Conservation (phyloP, 2,797 vertebrate species). For the Tadarida brasiliensis region DNA sequence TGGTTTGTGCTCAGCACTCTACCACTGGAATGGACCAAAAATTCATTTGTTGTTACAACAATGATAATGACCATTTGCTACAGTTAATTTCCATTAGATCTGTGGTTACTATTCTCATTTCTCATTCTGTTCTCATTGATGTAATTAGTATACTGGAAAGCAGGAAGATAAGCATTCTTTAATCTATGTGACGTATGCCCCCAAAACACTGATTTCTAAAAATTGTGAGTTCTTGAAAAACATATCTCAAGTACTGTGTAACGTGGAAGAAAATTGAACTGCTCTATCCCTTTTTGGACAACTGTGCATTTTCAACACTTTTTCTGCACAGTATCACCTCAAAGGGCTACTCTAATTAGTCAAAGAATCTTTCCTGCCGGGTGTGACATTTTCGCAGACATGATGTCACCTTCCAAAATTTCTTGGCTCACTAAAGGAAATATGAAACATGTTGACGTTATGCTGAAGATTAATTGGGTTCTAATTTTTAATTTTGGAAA, state of each 20-base stretch:
- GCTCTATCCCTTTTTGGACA: constrained; percentile 67
- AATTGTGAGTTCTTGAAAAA: constrained; percentile 13
- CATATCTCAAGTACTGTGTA: background rate
- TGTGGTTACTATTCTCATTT: constrained; percentile 73
- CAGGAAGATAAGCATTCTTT: constrained; percentile 23
- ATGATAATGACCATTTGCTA: constrained; percentile 77
- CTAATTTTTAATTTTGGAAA: constrained; percentile 84
- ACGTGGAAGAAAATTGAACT: constrained; percentile 52
- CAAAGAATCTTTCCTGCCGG: constrained; percentile 82
- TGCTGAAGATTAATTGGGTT: constrained; percentile 84
- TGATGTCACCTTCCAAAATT: constrained; percentile 84
- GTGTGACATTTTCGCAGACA: constrained; percentile 85
- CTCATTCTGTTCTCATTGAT: constrained; percentile 66
- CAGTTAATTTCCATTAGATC: constrained; percentile 76
- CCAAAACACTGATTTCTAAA: constrained; percentile 59
- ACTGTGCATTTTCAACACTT: constrained; percentile 69
- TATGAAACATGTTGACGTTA: constrained; percentile 82
- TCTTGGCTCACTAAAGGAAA: constrained; percentile 82
- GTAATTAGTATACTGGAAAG: background rate
- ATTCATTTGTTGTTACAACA: constrained; percentile 75
- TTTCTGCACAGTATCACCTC: constrained; percentile 63
- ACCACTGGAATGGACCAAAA: constrained; percentile 73
- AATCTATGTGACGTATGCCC: constrained; percentile 46
- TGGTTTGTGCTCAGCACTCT: constrained; percentile 80
- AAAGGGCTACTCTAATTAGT: constrained; percentile 80